Evolutionary conservation across 2,113 vertebrate species (phyloP), one percentile per base, ranked within the genome.

Genomic region (Acanthochromis polyacanthus): DNA sequence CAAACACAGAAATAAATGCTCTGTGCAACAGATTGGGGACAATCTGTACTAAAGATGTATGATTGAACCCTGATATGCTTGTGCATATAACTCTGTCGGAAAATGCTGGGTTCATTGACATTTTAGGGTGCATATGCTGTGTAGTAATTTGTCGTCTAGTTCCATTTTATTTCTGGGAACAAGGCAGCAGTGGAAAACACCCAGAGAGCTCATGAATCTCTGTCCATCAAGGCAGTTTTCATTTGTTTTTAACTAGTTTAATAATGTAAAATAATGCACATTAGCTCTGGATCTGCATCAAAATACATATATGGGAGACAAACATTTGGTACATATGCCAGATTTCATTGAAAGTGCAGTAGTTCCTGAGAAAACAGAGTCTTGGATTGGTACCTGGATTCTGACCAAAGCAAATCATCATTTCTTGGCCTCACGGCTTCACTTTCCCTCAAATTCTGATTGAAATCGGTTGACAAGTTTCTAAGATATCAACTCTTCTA

Each of bases 21-120:
- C 67, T 23, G 28, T 48, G 56, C 19, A 89, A 78, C 77, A 86
- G 75, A 48, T 82, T 43, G 46, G 15, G 36, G 63, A 77, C 57
- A 75, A 40, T 66, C 43, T 65, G 40, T 11, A 4, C 14, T 20
- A 36, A 51, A 40, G 30, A 55, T 43, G 70, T 56, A 36, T 19
- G 48, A 19, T 40, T 2, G 8, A 55, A 79, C 22, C 45, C 43
- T 3, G 0, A 48, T 25, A 15, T 3, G 2, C 8, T 20, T 46
- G 59, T 5, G 32, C 20, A 25, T 20, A 30, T 8, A 38, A 57
- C 10, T 23, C 60, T 77, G 53, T 46, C 15, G 17, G 25, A 19
- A 22, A 68, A 71, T 43, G 4, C 4, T 16, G 1, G 12, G 16
- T 43, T 46, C 17, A 56, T 0, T 61, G 8, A 71, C 14, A 46